These are phyloP conservation scores for Anguilla pacifica DNA, from an alignment of 2,797 vertebrate genomes.

Conservation along the genomic window DNA sequence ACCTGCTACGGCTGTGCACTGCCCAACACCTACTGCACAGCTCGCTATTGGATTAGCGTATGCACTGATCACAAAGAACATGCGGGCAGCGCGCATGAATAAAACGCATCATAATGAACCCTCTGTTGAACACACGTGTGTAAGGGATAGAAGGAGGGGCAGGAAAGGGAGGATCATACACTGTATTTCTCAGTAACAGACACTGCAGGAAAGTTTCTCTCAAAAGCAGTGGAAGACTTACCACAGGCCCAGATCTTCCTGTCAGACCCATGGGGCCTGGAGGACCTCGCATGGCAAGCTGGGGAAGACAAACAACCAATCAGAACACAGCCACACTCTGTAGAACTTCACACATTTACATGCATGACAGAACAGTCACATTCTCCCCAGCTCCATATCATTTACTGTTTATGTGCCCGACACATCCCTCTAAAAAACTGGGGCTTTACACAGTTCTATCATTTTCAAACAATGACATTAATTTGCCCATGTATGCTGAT, in stretches of 20 bases:
- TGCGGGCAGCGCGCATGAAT: not conserved
- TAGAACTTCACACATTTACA: not conserved
- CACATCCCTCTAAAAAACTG: not conserved
- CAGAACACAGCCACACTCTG: not conserved
- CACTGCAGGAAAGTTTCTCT: not conserved
- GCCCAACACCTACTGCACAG: not conserved
- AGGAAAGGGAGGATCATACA: not conserved
- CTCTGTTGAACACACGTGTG: not conserved
- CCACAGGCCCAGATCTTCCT: slow-evolving; percentile 96
- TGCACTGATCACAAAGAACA: not conserved
- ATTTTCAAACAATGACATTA: not conserved
- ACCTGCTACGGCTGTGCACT: not conserved
- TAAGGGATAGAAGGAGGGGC: not conserved
- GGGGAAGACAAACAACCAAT: slow-evolving; percentile 41
- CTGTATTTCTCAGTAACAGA: not conserved
- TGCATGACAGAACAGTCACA: not conserved
- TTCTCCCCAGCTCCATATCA: not conserved
- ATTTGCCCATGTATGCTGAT: not conserved
- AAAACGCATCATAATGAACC: not conserved
- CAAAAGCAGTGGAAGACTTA: slow-evolving; percentile 68
- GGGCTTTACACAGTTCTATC: not conserved
- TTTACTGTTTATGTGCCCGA: not conserved
- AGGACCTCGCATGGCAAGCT: slow-evolving; percentile 96
- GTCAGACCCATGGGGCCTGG: slow-evolving; percentile 97
- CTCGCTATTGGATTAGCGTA: not conserved